These are phyloP conservation scores for Caranx melampygus DNA, from an alignment of 2,113 vertebrate genomes.

Conservation along the genomic window DNA sequence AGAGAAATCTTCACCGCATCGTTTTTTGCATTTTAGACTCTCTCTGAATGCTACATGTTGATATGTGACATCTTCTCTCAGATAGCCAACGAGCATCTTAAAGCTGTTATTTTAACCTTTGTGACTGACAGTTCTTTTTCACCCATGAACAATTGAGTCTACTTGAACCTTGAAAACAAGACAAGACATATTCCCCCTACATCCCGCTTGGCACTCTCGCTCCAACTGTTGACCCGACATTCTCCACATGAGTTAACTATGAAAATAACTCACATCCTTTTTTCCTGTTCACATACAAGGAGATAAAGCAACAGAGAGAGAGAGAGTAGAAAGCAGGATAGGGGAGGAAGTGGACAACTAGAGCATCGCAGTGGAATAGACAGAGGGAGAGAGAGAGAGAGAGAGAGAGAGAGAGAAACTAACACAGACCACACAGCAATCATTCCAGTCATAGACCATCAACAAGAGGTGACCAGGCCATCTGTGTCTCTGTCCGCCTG, in stretches of 20 bases:
- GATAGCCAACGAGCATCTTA: background rate
- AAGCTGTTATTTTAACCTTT: slow-evolving; percentile 55
- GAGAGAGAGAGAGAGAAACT: background rate
- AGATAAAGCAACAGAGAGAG: slow-evolving; percentile 31
- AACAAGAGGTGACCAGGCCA: slow-evolving; percentile 64
- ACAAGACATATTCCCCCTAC: slow-evolving; percentile 24
- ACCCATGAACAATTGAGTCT: slow-evolving; percentile 47
- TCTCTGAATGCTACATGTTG: slow-evolving; percentile 11
- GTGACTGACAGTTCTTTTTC: slow-evolving; percentile 39
- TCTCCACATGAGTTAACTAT: slow-evolving; percentile 47
- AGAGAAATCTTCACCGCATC: slow-evolving; percentile 2
- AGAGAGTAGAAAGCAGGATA: background rate
- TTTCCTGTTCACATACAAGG: slow-evolving; percentile 14
- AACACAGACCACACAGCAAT: slow-evolving; percentile 69
- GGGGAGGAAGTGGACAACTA: slow-evolving; percentile 26
- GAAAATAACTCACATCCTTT: slow-evolving; percentile 58
- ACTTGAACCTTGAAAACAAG: slow-evolving; percentile 49
- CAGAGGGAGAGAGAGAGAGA: background rate
- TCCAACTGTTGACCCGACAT: slow-evolving; percentile 40
- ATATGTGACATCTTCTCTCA: background rate
- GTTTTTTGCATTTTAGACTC: background rate
- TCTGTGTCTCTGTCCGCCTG: slow-evolving; percentile 59
- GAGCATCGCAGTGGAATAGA: slow-evolving; percentile 9
- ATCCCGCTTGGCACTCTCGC: slow-evolving; percentile 38
- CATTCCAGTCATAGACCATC: slow-evolving; percentile 70